Evolutionary conservation across 2,113 vertebrate species (phyloP).

Genomic region (Hiodon alosoides): DNA sequence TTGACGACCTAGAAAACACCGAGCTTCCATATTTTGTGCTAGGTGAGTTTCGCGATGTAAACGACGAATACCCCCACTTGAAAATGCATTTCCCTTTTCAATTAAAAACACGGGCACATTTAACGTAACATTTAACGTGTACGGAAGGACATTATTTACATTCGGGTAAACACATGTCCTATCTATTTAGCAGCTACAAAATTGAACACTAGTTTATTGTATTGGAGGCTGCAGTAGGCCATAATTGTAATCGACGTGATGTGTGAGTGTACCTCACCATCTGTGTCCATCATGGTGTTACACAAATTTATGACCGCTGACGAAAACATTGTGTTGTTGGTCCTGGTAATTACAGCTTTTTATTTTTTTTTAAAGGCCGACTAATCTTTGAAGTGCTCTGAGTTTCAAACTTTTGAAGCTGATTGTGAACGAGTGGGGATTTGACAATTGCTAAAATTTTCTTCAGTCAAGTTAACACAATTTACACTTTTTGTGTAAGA

Average conservation of each 20-base stretch:
- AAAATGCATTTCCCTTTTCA: background rate
- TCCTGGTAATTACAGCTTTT: too few species aligned
- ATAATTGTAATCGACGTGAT: background rate
- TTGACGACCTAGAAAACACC: slow-evolving; percentile 97
- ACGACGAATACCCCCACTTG: background rate
- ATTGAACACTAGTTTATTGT: background rate
- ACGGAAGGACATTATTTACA: background rate
- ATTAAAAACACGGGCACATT: slow-evolving; percentile 5
- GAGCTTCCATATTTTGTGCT: slow-evolving; percentile 95
- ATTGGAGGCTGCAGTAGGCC: background rate
- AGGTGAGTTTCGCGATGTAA: slow-evolving; percentile 60
- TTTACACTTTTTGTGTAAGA: too few species aligned
- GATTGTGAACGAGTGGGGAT: too few species aligned
- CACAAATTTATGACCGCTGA: too few species aligned
- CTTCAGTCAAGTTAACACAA: too few species aligned
- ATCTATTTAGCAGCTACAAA: background rate
- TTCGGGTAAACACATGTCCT: background rate
- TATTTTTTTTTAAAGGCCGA: too few species aligned
- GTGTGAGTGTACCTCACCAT: background rate
- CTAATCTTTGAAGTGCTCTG: too few species aligned
- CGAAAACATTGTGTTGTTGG: too few species aligned
- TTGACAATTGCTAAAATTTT: too few species aligned
- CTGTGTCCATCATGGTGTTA: too few species aligned
- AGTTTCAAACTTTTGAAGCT: too few species aligned
- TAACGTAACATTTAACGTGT: background rate